These are phyloP conservation scores for Mesorhabditis spiculigera DNA, from an alignment of 2,888 invertebrate species.

Conservation along the genomic window DNA sequence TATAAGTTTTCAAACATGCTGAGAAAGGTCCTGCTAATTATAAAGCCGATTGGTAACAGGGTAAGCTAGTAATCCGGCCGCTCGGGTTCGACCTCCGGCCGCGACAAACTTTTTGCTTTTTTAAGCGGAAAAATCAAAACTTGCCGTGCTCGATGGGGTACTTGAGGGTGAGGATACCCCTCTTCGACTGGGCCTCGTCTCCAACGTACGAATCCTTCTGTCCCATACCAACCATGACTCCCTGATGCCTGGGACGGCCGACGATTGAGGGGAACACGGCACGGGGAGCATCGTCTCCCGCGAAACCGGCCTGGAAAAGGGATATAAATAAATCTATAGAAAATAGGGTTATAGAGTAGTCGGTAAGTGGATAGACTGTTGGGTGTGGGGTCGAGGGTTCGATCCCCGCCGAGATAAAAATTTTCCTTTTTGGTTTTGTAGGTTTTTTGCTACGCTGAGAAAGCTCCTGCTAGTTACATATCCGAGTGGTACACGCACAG, in stretches of 20 bases:
- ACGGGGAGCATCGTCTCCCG: conserved; percentile 73
- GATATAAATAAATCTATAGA: conserved; percentile 2
- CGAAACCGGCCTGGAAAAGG: conserved; percentile 70
- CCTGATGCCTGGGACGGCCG: conserved; percentile 67
- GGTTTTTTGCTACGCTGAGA: too few species aligned
- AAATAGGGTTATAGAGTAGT: conserved; percentile 61
- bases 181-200: conserved; percentile 64
- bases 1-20: too few species aligned
- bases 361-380: not conserved
- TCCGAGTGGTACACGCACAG: too few species aligned
- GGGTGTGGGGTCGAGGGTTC: not conserved
- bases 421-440: too few species aligned
- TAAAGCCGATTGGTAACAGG: too few species aligned
- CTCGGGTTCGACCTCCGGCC: conserved; percentile 65
- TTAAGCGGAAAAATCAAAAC: not conserved
- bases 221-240: conserved; percentile 62
- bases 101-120: not conserved
- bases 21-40: too few species aligned
- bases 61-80: too few species aligned
- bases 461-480: too few species aligned
- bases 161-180: conserved; percentile 83
- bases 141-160: conserved; percentile 85
- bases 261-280: conserved; percentile 82
- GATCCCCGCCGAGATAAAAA: too few species aligned
- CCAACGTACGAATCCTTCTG: conserved; percentile 61